Base-by-base conservation (phyloP, 2,113 vertebrate species). In the Eonycteris spelaea region DNA sequence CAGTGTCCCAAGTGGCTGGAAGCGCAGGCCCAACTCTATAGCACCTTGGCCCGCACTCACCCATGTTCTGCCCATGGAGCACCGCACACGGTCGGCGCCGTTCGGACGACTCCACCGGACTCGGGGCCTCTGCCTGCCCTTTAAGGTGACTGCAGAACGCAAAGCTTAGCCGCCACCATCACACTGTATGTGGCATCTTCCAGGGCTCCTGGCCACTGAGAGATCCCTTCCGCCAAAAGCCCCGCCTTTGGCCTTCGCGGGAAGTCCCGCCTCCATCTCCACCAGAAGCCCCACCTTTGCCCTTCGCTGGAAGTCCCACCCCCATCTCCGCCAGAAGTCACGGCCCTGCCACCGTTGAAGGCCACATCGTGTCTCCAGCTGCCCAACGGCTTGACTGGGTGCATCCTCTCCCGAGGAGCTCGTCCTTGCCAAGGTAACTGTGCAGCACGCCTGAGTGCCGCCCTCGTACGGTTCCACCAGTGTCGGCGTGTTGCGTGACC, bases 1-100 rank as follows among this genome's bases (percentile, higher is more conserved):
- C 86, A 3, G 61, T 0, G 22, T n/a, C 61, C 19, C 6, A 2
- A 1, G 38, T 12, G 70, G 9, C 22, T 22, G 6, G 33, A 78
- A 35, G 12, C 3, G 7, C 35, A 40, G 48, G 35, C 79, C 59
- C n/a, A 5, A 48, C 30, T 70, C 71, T 10, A 18, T 35, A 14
- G 16, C 35, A 68, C 6, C 77, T 48, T 35, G 7, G 63, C 45
- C 67, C 9, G 67, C 33, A 9, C 99, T 99, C 97, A 99, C 99
- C 99, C 91, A 99, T 82, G 94, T 99, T 98, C 97, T 99, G 99
- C 78, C 98, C 98, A 70, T 97, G 97, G 48, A 99, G 97, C 45
- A 99, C 98, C 40, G 97, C 98, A 94, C 99, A 99, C 0, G 99
- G 98, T 77, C 99, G 98, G 59, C 98, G 98, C 38, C 95, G 95